Percentiles rank a stretch among this genome's conserved stretches.
Evolutionary conservation across 2,797 vertebrate genomes (phyloP).

Genomic region (Hemibagrus guttatus): DNA sequence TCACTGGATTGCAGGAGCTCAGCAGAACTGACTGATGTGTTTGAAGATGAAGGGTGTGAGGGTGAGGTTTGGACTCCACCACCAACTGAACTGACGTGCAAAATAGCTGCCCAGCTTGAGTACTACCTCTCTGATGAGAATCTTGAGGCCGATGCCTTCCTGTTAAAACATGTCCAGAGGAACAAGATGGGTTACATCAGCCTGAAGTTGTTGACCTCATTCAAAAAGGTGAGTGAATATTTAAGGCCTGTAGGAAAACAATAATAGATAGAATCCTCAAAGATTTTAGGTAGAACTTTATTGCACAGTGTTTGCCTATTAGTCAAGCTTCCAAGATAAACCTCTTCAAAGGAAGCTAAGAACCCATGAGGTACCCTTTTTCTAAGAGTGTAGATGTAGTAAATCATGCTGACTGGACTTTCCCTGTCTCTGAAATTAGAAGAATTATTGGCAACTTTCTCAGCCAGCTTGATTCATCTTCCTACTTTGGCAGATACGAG

Average conservation of each 20-base stretch:
- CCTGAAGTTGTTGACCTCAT: slow-evolving; percentile 78
- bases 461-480: background rate
- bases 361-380: background rate
- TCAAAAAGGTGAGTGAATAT: slow-evolving; percentile 78
- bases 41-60: slow-evolving; percentile 60
- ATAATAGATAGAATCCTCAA: background rate
- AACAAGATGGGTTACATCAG: slow-evolving; percentile 80
- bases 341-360: background rate
- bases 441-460: background rate
- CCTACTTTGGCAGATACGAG: slow-evolving; percentile 72
- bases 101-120: slow-evolving; percentile 73
- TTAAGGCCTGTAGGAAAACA: background rate
- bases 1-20: slow-evolving; percentile 61
- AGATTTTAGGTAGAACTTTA: background rate
- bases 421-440: background rate
- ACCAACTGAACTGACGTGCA: slow-evolving; percentile 58
- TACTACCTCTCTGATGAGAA: slow-evolving; percentile 76
- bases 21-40: slow-evolving; percentile 37
- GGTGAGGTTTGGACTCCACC: slow-evolving; percentile 56
- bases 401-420: background rate
- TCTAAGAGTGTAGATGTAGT: background rate
- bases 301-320: background rate
- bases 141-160: slow-evolving; percentile 74
- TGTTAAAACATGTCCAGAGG: slow-evolving; percentile 77
- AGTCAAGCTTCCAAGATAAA: background rate